Conservation (phyloP, 1,140 invertebrate species). For the Drosophila ironensis region DNA sequence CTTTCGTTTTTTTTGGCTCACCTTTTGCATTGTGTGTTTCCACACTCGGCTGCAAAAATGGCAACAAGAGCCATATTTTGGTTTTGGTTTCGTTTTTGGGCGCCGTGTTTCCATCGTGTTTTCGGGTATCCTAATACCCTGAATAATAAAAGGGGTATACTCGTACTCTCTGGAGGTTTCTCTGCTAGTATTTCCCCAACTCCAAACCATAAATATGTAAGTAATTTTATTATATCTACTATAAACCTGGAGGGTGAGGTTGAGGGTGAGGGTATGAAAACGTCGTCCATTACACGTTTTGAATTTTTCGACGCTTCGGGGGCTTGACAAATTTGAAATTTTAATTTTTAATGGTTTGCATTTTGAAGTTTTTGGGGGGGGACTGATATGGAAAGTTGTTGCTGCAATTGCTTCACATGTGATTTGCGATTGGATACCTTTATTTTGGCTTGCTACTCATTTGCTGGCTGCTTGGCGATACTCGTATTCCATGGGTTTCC, state of each 20-base stretch:
- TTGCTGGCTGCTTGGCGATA: no score
- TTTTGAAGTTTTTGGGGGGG: slow-evolving; percentile 8
- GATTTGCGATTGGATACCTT: not conserved
- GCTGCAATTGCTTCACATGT: slow-evolving; percentile 24
- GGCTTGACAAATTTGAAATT: slow-evolving; percentile 42
- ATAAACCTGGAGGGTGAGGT: not conserved
- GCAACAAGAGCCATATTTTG: slow-evolving; percentile 10
- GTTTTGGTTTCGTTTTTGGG: not conserved
- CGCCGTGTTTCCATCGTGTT: not conserved
- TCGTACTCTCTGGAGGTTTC: no score
- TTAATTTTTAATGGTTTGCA: slow-evolving; percentile 26
- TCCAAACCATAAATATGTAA: no score
- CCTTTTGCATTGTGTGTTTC: slow-evolving; percentile 18
- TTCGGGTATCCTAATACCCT: not conserved
- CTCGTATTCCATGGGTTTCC: no score
- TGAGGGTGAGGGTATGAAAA: not conserved
- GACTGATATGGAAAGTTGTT: slow-evolving; percentile 9
- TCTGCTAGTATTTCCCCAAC: no score
- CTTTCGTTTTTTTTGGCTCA: slow-evolving; percentile 4
- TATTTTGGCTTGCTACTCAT: slow-evolving; percentile 1
- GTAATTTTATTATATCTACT: no score
- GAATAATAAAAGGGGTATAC: not conserved
- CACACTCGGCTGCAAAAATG: slow-evolving; percentile 26
- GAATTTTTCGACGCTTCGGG: slow-evolving; percentile 15
- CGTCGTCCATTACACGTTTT: not conserved